Evolutionary conservation across 2,888 invertebrate species (phyloP), one percentile per base, ranked within the genome.

Genomic region (Clitarchus hookeri): DNA sequence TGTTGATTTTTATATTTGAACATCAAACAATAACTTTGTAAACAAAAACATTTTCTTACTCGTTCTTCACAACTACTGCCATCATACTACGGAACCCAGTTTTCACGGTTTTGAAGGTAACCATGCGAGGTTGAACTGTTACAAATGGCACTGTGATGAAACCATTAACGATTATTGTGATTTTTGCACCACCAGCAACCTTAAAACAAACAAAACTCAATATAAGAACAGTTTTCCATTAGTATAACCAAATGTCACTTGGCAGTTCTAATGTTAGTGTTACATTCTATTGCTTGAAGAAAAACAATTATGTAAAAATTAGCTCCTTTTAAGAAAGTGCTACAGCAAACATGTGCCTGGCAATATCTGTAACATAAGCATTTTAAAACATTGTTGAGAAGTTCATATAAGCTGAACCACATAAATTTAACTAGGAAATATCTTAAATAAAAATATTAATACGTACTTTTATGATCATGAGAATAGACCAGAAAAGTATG

Each of bases 121-220:
- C 90, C 80, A 89, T 88, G 83, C 90, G 89, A 3, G 92, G 90
- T 86, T 91, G 92, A 0, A 93, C 91, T 19, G 90, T 91, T 13
- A 95, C 90, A 87, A 92, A 93, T 0, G 95, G 95, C 77, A 93
- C 92, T 23, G 94, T 94, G 83, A 94, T 93, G 19, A 92, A 90
- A 9, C 94, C 94, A 89, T 91, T 92, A 23, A 95, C 91, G 65
- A 91, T 90, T 53, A 95, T 90, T 0, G 94, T 94, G 86, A 95
- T 93, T n/a, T 91, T 93, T 27, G 93, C 92, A 26, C 95, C 95
- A 89, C 93, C 93, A 0, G 92, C 92, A 9, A 95, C 93, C 93
- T 94, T 84, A 23, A 88, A 85, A 23, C 54, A 53, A 65, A 23
- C 16, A 65, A 65, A 65, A 65, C 65, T 16, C 8, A 16, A 9